A percentile compares a stretch with the other conserved stretches of the same genome.
Evolutionary conservation across 2,888 invertebrate species (phyloP).

Genomic region (Tetragnatha montana): DNA sequence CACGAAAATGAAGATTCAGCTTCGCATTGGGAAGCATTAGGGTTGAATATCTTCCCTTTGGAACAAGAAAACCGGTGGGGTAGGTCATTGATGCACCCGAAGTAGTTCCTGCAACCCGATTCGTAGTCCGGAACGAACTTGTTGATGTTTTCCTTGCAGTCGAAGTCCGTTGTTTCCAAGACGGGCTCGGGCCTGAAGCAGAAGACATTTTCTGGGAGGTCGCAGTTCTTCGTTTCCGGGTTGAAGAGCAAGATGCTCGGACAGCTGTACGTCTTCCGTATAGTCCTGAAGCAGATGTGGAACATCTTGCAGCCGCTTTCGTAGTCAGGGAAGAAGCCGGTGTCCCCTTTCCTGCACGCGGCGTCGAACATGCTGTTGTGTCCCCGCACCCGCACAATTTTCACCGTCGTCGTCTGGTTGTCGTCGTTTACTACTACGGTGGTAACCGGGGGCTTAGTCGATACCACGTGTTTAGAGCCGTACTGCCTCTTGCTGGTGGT

Average conservation of each 20-base stretch:
- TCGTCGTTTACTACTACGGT: conserved; percentile 9
- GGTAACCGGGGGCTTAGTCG: background rate
- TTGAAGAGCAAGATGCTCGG: conserved; percentile 72
- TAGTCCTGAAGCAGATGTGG: conserved; percentile 70
- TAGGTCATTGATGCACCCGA: conserved; percentile 64
- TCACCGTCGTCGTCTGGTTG: background rate
- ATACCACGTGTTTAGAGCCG: conserved; percentile 17
- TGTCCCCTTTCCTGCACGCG: conserved; percentile 66
- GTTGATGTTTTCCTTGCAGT: conserved; percentile 58
- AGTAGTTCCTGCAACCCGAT: conserved; percentile 65
- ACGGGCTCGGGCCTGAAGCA: conserved; percentile 61
- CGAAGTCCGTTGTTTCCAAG: background rate
- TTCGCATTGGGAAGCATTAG: conserved; percentile 59
- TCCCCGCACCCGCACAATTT: background rate
- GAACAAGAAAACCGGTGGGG: conserved; percentile 66
- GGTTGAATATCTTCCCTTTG: conserved; percentile 64
- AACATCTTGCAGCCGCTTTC: conserved; percentile 71
- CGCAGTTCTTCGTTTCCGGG: conserved; percentile 71
- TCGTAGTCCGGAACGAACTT: conserved; percentile 63
- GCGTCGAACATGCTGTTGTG: conserved; percentile 42
- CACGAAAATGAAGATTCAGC: conserved; percentile 39
- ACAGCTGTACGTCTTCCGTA: conserved; percentile 71
- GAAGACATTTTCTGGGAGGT: conserved; percentile 70
- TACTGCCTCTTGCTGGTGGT: conserved; percentile 32
- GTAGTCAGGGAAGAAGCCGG: conserved; percentile 72